phyloP scores from a whole-genome alignment of 1,140 invertebrate genomes.

The Copidosoma floridanum region DNA sequence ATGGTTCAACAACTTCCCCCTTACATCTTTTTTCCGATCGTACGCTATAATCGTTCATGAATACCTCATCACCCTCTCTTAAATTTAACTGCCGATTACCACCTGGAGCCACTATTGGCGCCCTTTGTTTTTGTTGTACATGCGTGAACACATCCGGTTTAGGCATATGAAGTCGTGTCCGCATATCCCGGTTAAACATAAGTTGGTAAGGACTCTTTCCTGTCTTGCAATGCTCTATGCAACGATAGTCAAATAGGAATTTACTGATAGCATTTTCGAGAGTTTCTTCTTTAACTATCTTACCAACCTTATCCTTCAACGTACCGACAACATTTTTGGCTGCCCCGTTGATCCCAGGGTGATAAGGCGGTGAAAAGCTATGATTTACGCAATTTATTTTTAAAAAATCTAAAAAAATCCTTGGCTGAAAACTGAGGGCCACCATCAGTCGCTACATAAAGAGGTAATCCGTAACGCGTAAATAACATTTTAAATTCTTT shows the following conservation, averaged over 20 bases:
- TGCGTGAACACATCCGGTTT: neutral
- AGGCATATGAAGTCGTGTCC: slow-evolving; percentile 17
- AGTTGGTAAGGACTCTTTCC: slow-evolving; percentile 10
- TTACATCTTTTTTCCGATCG: neutral
- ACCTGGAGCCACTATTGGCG: neutral
- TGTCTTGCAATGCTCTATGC: slow-evolving; percentile 14
- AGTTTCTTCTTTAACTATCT: slow-evolving; percentile 25
- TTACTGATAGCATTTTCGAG: neutral
- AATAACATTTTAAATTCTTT: slow-evolving; percentile 9
- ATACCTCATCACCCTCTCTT: slow-evolving; percentile 5
- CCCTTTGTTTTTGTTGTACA: slow-evolving; percentile 11
- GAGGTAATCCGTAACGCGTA: slow-evolving; percentile 28
- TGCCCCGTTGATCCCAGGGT: slow-evolving; percentile 43
- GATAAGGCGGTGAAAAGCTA: slow-evolving; percentile 36
- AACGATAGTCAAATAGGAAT: slow-evolving; percentile 19
- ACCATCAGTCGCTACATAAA: slow-evolving; percentile 32
- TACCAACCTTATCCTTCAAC: slow-evolving; percentile 38
- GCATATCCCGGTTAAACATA: slow-evolving; percentile 14
- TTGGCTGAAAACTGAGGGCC: slow-evolving; percentile 30
- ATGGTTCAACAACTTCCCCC: slow-evolving; percentile 12
- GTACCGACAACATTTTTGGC: slow-evolving; percentile 41
- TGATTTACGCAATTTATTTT: slow-evolving; percentile 36
- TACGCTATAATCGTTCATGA: slow-evolving; percentile 6
- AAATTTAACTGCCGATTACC: slow-evolving; percentile 9
- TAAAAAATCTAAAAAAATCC: slow-evolving; percentile 35